phyloP scores from a whole-genome alignment of 2,888 invertebrate species.

The Hypercompe scribonia region DNA sequence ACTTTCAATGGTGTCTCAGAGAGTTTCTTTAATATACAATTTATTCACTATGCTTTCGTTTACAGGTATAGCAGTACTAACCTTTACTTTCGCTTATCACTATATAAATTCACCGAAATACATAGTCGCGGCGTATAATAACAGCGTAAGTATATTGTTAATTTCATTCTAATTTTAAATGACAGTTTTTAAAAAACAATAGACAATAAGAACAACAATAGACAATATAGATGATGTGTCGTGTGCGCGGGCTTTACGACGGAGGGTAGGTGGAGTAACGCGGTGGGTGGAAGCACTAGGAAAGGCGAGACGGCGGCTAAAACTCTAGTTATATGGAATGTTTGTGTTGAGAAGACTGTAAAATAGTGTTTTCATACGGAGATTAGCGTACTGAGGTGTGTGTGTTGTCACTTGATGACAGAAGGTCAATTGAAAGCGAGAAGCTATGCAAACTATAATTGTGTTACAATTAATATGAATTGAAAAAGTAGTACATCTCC shows the following conservation, averaged over 20 bases:
- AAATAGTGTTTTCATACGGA: background rate
- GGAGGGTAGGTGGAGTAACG: slow-evolving; percentile 49
- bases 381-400: background rate
- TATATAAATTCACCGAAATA: background rate
- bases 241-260: slow-evolving; percentile 42
- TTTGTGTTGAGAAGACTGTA: slow-evolving; percentile 21
- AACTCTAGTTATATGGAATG: slow-evolving; percentile 35
- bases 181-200: background rate
- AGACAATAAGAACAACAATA: background rate
- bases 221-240: slow-evolving; percentile 8
- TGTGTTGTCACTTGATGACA: background rate
- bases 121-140: background rate
- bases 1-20: background rate
- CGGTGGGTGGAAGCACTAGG: slow-evolving; percentile 68
- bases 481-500: background rate
- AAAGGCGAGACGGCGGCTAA: slow-evolving; percentile 31
- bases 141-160: background rate
- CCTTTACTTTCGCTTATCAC: too few relatives aligned
- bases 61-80: background rate
- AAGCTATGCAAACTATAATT: background rate
- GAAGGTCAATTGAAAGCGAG: background rate
- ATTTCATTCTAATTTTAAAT: background rate
- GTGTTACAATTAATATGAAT: background rate
- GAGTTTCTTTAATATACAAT: background rate
- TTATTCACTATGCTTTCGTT: background rate